Evolutionary conservation across 53 echinoderm and acorn worm genomes (phyloP).

Genomic region (Glandiceps talaboti): DNA sequence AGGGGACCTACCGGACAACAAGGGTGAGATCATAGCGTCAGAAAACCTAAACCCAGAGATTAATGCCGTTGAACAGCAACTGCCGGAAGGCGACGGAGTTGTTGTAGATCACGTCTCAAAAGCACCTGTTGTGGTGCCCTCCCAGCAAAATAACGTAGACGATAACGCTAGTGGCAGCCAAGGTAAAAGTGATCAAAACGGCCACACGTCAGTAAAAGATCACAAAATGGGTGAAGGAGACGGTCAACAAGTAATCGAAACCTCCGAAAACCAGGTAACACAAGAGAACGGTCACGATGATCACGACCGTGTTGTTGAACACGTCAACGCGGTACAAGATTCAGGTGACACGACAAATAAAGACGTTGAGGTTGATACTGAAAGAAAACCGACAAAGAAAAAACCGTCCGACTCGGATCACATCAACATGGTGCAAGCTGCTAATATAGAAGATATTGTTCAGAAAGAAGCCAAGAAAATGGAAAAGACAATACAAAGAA

Average conservation of each 20-base stretch:
- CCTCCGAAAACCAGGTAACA: not conserved
- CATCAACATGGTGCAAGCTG: not conserved
- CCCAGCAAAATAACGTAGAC: not conserved
- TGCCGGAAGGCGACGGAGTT: not conserved
- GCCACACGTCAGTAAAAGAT: not conserved
- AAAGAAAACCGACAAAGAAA: not conserved
- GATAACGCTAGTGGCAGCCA: not conserved
- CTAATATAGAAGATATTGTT: not conserved
- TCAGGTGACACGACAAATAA: not conserved
- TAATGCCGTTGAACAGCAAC: not conserved
- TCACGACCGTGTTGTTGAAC: slow-evolving; percentile 2
- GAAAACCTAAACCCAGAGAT: not conserved
- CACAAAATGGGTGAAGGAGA: not conserved
- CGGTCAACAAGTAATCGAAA: not conserved
- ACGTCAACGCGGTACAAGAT: slow-evolving; percentile 2
- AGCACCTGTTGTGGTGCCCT: not conserved
- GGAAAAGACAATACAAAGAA: slow-evolving; percentile 5
- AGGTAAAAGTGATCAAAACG: not conserved
- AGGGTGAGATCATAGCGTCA: not conserved
- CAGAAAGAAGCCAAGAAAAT: slow-evolving; percentile 10
- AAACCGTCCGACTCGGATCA: not conserved
- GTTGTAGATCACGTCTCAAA: not conserved
- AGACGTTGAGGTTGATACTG: not conserved
- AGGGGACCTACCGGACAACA: not conserved
- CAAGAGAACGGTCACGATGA: not conserved